These are phyloP conservation scores for Pelobates fuscus DNA, from an alignment of 2,113 vertebrate species.

Conservation along the genomic window DNA sequence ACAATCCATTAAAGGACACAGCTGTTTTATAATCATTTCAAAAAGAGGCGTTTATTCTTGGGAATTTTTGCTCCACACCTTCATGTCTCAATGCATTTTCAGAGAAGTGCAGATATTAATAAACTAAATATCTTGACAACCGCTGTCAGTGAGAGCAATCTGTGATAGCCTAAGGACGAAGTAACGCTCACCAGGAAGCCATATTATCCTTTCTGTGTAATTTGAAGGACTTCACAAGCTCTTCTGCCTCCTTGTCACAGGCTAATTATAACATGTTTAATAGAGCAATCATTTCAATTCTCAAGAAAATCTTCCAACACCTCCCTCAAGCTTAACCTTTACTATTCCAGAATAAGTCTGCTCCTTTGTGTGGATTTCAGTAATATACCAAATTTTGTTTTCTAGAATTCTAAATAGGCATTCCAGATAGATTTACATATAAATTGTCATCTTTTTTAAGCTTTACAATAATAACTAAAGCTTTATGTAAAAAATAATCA, in stretches of 20 bases:
- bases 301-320: neutral
- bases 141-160: constrained; percentile 44
- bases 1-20: no score
- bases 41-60: neutral
- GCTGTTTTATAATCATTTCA: neutral
- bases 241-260: constrained; percentile 24
- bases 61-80: constrained; percentile 1
- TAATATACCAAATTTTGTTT: no score
- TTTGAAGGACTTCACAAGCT: constrained; percentile 43
- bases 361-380: neutral
- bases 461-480: no score
- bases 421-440: neutral
- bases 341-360: neutral
- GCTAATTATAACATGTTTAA: constrained; percentile 39
- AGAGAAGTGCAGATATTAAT: constrained; percentile 30
- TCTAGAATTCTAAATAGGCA: neutral
- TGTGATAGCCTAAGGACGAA: constrained; percentile 33
- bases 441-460: no score
- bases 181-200: constrained; percentile 32
- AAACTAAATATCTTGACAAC: constrained; percentile 31
- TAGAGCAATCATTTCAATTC: constrained; percentile 31
- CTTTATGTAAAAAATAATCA: no score
- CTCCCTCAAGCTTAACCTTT: constrained; percentile 1
- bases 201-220: constrained; percentile 46
- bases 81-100: constrained; percentile 28